Base-by-base conservation (phyloP, 2,797 vertebrate species). In the Hippoglossus hippoglossus region DNA sequence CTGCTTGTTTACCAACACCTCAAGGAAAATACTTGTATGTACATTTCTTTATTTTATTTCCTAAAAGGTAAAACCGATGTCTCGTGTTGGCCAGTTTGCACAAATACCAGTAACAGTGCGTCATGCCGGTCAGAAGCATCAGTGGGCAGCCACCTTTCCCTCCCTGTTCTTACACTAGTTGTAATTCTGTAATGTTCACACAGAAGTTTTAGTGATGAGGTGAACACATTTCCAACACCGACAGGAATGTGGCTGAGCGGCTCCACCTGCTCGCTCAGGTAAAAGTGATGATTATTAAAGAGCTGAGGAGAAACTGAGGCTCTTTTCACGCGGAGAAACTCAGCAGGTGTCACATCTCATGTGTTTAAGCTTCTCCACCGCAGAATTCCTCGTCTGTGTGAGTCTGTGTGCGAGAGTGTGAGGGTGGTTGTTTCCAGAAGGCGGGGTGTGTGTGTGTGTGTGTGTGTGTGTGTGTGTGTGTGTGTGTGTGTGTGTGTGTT, bases 281-380 rank as follows among this genome's bases (percentile, higher is more conserved):
- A 34, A 54, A 81, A 47, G 78, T 71, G 67, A 76, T 22, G 28
- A 79, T 71, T 64, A 70, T 73, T 58, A 81, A 67, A 71, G 58
- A 74, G 44, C 66, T 6, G 44, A 56, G 44, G 58, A 82, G 66
- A 1, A 81, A 84, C 71, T 63, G 60, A 77, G 67, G n/a, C 36
- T 39, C 36, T 39, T 3, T 39, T 39, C 36, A 77, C 63, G 50
- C 13, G 50, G 53, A 71, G 71, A 58, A 73, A 68, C 75, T 67
- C 70, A 63, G 80, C 74, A 71, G 81, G 67, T 81, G 80, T 84
- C 76, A 79, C 39, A 62, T 85, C 65, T 80, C 79, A 74, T 59
- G 13, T 67, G 46, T 71, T 80, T 63, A 44, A 74, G 39, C 44
- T 28, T 36, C 66, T 34, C 41, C 63, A 34, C 56, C 52, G 63